Conservation (phyloP, 2,797 vertebrate species). For the Diplodus puntazzo region DNA sequence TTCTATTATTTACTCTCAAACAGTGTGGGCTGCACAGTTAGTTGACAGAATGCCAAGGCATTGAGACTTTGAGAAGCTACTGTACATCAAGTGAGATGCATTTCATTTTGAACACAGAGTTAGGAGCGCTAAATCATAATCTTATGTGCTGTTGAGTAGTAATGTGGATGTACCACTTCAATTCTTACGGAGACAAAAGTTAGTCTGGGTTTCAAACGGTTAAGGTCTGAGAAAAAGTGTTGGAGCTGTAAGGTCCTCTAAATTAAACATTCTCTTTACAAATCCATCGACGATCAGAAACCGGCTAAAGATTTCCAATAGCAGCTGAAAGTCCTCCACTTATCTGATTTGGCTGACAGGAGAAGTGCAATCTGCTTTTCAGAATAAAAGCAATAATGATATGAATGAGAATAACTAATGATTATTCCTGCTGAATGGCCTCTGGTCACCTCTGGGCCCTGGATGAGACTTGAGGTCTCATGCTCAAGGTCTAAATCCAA, state of each 20-base stretch:
- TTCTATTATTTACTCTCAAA: constrained; percentile 79
- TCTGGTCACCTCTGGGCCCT: not conserved
- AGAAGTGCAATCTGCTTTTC: not conserved
- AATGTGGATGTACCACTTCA: constrained; percentile 1
- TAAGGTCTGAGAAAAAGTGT: not conserved
- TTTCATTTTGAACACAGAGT: constrained; percentile 51
- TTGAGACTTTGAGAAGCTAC: constrained; percentile 65
- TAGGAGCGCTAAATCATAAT: not conserved
- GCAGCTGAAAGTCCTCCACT: constrained; percentile 1
- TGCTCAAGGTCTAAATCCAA: not conserved
- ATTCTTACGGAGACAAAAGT: not conserved
- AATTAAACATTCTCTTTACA: constrained; percentile 33
- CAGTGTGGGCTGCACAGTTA: constrained; percentile 72
- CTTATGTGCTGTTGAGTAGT: not conserved
- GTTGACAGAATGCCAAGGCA: constrained; percentile 75
- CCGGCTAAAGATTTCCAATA: constrained; percentile 47
- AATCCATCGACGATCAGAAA: constrained; percentile 46
- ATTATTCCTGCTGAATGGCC: not conserved
- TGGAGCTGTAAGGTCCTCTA: not conserved
- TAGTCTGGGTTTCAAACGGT: not conserved
- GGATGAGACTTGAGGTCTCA: not conserved
- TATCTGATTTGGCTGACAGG: constrained; percentile 27
- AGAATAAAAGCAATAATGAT: constrained; percentile 4
- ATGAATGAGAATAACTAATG: not conserved
- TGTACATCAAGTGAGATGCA: constrained; percentile 51